Evolutionary conservation across 35 echinoderm and acorn worm species (phyloP).

Genomic region (Acanthaster planci): DNA sequence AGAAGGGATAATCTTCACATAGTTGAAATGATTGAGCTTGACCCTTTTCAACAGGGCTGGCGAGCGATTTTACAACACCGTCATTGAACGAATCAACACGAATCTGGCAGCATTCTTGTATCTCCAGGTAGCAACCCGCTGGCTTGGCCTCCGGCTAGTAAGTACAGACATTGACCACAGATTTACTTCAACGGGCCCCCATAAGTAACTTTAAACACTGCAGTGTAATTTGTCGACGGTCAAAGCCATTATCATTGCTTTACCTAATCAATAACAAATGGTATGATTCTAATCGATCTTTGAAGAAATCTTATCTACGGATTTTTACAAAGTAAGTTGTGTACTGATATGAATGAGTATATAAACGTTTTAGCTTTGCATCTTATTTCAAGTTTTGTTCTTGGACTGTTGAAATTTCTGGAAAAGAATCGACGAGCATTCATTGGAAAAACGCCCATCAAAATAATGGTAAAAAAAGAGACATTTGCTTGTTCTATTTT

Average conservation of each 20-base stretch:
- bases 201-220: neutral
- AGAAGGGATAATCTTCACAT: no score
- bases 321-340: no score
- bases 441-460: no score
- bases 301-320: no score
- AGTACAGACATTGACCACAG: neutral
- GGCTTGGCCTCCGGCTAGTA: constrained; percentile 84
- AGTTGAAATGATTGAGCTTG: no score
- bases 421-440: no score
- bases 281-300: neutral
- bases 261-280: neutral
- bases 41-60: neutral
- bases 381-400: no score
- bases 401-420: no score
- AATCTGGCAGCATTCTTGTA: constrained; percentile 87
- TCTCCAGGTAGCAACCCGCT: constrained; percentile 84
- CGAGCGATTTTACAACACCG: constrained; percentile 54
- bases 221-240: neutral
- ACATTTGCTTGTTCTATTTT: no score
- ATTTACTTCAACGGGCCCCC: neutral
- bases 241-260: neutral
- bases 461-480: no score
- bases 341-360: no score
- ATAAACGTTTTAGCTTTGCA: no score
- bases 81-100: constrained; percentile 67